phyloP scores from a whole-genome alignment of 37 sponge, comb jelly and placozoan species.

The Geodia barretti region DNA sequence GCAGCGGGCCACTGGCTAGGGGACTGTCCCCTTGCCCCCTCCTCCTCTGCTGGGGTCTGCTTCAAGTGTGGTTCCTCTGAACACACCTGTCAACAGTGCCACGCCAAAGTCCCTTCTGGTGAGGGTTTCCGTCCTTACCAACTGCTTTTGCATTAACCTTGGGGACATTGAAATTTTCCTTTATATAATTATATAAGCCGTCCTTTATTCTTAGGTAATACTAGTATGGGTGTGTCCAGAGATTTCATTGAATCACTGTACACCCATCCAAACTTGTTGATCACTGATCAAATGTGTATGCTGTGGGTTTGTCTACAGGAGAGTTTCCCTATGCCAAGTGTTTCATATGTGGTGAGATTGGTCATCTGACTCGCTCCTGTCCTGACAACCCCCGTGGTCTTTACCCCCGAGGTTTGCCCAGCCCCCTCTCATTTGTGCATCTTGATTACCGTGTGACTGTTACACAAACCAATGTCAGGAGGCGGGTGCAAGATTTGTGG shows the following conservation, averaged over 20 bases:
- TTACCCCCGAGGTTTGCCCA: constrained; percentile 91
- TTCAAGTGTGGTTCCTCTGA: constrained; percentile 85
- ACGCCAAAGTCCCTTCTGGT: constrained; percentile 28
- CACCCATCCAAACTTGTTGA: neutral
- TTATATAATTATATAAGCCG: no score
- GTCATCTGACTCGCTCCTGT: constrained; percentile 85
- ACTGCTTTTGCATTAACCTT: no score
- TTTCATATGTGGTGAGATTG: constrained; percentile 88
- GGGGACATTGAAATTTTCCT: no score
- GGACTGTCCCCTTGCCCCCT: no score
- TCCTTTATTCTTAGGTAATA: neutral
- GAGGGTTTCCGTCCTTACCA: no score
- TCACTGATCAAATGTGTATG: neutral
- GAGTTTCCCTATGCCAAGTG: constrained; percentile 91
- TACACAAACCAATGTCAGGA: no score
- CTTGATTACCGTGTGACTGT: no score
- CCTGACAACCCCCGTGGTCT: constrained; percentile 90
- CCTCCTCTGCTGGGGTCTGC: constrained; percentile 43
- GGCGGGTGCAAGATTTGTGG: constrained; percentile 79
- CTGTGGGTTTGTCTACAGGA: neutral
- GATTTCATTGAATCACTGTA: no score
- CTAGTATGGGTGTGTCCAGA: no score
- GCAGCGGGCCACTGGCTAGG: no score
- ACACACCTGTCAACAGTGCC: constrained; percentile 68
- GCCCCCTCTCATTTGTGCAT: no score